Evolutionary conservation across 2,888 invertebrate species (phyloP), one percentile per base, ranked within the genome.

Genomic region (Folsomia manolachei): DNA sequence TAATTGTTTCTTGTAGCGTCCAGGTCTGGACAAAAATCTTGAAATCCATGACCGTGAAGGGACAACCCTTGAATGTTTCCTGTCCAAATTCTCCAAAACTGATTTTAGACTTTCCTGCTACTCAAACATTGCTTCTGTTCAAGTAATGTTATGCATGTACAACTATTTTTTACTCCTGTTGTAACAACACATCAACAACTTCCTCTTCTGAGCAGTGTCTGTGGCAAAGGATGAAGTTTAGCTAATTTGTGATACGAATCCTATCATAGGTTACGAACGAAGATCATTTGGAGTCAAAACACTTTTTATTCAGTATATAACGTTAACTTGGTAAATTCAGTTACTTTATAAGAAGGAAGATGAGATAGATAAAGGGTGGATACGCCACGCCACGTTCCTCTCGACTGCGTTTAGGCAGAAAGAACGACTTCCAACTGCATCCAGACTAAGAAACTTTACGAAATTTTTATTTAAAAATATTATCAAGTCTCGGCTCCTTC

Each of bases 381-480:
- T 75, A 77, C 77, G 71, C 63, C 71, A 78, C n/a, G n/a, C 21
- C 18, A 73, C 79, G 80, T 80, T 80, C 80, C 79, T 79, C 73
- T 68, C 74, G 69, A 78, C 73, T 80, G 80, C 74, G 73, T 79
- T 78, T 79, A 77, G 77, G 77, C 78, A 77, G 77, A 78, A 78
- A 78, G 76, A 79, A 80, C 76, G 71, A 73, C 74, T 72, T 18
- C 56, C 39, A 39, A 9, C n/a, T n/a, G n/a, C n/a, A n/a, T n/a
- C n/a, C n/a, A n/a, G n/a, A n/a, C n/a, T n/a, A n/a, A n/a, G n/a
- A n/a, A n/a, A n/a, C n/a, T n/a, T n/a, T n/a, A n/a, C n/a, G n/a
- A n/a, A n/a, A n/a, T n/a, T n/a, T n/a, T n/a, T n/a, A n/a, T n/a
- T n/a, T n/a, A n/a, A n/a, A n/a, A n/a, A n/a, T n/a, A n/a, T n/a